These are phyloP conservation scores for Ictalurus punctatus DNA, from an alignment of 2,113 vertebrate genomes.

Conservation along the genomic window DNA sequence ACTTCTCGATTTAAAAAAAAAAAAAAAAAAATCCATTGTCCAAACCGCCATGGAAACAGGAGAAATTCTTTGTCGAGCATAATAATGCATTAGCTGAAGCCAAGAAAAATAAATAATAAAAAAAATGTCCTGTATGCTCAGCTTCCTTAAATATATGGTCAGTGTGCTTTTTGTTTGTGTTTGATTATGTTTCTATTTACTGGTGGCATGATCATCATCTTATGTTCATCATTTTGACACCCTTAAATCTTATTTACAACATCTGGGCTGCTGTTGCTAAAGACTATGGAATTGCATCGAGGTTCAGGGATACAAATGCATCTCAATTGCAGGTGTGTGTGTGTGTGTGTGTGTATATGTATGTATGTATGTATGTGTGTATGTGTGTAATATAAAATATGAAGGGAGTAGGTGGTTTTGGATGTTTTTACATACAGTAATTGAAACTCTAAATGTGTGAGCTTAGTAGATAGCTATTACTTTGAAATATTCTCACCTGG, in stretches of 20 bases:
- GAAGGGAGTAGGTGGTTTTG: too few relatives aligned
- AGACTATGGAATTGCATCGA: neutral
- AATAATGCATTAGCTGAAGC: constrained; percentile 33
- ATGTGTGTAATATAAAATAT: too few relatives aligned
- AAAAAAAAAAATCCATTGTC: neutral
- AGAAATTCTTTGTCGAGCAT: constrained; percentile 9
- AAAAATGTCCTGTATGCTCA: constrained; percentile 24
- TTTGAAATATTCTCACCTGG: neutral
- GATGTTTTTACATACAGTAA: neutral
- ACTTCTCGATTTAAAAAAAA: neutral
- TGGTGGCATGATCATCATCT: neutral
- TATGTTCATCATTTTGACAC: neutral
- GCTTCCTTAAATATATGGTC: neutral
- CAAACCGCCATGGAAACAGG: neutral
- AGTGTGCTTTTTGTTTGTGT: neutral
- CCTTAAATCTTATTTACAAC: neutral
- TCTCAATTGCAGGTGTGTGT: neutral
- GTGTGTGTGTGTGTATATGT: too few relatives aligned
- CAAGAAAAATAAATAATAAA: constrained; percentile 31
- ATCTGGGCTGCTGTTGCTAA: neutral
- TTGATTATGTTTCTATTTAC: neutral
- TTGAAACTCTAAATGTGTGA: neutral
- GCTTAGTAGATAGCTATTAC: neutral
- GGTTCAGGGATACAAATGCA: neutral
- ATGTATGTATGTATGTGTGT: too few relatives aligned